Percentiles rank a stretch among this genome's conserved stretches.
phyloP scores from a whole-genome alignment of 2,888 invertebrate species.

The Gortyna flavago region DNA sequence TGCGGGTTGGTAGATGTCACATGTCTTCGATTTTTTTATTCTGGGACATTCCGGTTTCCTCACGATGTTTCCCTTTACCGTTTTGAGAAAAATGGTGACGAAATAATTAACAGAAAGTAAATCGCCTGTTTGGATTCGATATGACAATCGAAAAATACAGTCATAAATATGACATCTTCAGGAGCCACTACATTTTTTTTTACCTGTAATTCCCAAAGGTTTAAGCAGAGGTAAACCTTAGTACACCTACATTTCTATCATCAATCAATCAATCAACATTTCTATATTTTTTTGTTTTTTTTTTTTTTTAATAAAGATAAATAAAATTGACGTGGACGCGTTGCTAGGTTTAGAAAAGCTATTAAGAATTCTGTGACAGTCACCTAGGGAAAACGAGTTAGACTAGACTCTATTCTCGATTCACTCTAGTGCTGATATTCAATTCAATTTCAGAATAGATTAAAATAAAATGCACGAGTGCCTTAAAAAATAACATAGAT shows the following conservation, averaged over 20 bases:
- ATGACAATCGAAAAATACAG: no score
- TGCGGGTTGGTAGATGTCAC: neutral
- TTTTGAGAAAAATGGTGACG: neutral
- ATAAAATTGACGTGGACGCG: constrained; percentile 6
- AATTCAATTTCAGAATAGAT: constrained; percentile 28
- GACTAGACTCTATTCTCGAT: constrained; percentile 18
- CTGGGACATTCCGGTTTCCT: no score
- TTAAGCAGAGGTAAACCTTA: neutral
- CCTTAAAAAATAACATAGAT: neutral
- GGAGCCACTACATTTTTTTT: neutral
- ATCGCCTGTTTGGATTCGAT: neutral
- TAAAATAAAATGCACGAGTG: constrained; percentile 16
- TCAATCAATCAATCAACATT: neutral
- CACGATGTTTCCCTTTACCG: neutral
- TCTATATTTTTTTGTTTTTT: neutral
- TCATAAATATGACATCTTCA: neutral
- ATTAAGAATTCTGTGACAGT: constrained; percentile 28
- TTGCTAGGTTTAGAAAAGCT: constrained; percentile 9
- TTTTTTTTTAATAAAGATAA: neutral
- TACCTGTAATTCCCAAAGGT: neutral
- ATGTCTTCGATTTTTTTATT: neutral
- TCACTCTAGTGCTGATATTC: constrained; percentile 17
- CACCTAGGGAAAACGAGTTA: constrained; percentile 15
- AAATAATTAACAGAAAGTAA: neutral
- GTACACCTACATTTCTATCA: neutral